Conservation (phyloP, 1,140 invertebrate genomes). For the Cyrtorhinus lividipennis region DNA sequence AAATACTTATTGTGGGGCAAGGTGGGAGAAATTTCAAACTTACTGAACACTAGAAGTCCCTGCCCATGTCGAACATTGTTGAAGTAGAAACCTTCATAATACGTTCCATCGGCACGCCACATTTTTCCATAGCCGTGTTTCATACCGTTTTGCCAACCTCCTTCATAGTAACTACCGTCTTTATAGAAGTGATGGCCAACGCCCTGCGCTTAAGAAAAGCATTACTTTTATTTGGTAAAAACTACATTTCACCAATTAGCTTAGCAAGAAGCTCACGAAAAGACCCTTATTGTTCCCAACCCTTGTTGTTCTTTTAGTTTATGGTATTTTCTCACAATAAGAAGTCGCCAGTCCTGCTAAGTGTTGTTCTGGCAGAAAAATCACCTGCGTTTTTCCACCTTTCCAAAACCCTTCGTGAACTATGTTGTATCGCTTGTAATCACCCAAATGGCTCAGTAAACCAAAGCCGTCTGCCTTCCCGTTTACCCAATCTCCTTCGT, state of each 20-base stretch:
- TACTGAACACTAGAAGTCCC: conserved; percentile 32
- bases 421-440: conserved; percentile 32
- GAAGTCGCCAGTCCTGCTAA: too few species aligned
- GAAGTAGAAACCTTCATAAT: conserved; percentile 39
- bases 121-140: conserved; percentile 46
- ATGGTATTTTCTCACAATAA: too few species aligned
- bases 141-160: conserved; percentile 41
- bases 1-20: too few species aligned
- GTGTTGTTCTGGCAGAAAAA: too few species aligned
- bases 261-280: too few species aligned
- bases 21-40: too few species aligned
- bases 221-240: too few species aligned
- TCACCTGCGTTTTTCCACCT: conserved; percentile 34
- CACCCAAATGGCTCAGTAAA: conserved; percentile 26
- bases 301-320: too few species aligned
- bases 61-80: conserved; percentile 31
- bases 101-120: conserved; percentile 38
- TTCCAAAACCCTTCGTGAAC: conserved; percentile 36
- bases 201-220: conserved; percentile 8
- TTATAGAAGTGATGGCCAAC: conserved; percentile 28
- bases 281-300: conserved; percentile 35
- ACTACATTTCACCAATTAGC: too few species aligned
- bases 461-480: conserved; percentile 31
- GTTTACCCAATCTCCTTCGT: conserved; percentile 36
- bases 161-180: conserved; percentile 43